Evolutionary conservation across 1,140 invertebrate genomes (phyloP), one percentile per base, ranked within the genome.

Genomic region (Listronotus oregonensis): DNA sequence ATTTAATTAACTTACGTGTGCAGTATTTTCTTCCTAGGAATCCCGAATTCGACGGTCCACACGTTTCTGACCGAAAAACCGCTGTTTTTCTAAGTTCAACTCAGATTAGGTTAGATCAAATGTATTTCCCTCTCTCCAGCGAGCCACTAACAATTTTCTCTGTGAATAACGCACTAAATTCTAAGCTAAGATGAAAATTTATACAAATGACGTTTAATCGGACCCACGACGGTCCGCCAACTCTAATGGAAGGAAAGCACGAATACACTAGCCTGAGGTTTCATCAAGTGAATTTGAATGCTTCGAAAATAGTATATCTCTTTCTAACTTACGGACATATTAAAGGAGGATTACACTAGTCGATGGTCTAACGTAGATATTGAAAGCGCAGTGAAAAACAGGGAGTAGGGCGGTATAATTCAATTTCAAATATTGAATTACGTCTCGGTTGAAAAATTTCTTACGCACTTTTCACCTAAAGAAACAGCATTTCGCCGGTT

Each of bases 1-100:
- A 47, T 60, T 60, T 60, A 50, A 60, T 60, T 60, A 39, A 51
- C 58, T 50, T 60, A 60, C 47, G 58, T 60, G 34, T 39, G 44
- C 47, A 50, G 46, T 60, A 18, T 50, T 51, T 60, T 50, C 32
- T 14, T 37, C 32, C 12, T 37, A 60, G 21, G 14, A 60, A 50
- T 60, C 14, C 31, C 42, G 11, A 59, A 59, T 17, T 50, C 14
- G 39, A 3, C 17, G 17, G 52, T 55, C 14, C 17, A 55, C 9
- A 42, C 18, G 31, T 42, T 27, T 17, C 39, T 42, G 9, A 6
- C 18, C 50, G 9, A 21, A 55, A 55, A 42, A 55, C 52, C 37
- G 52, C 34, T 55, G 52, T 55, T 42, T 55, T 37, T 15, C 31
- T 8, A 42, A 31, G 12, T 15, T 17, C 37, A 42, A 42, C 1